Base-by-base conservation (phyloP, 2,113 vertebrate genomes). In the Sarotherodon lohbergeri region DNA sequence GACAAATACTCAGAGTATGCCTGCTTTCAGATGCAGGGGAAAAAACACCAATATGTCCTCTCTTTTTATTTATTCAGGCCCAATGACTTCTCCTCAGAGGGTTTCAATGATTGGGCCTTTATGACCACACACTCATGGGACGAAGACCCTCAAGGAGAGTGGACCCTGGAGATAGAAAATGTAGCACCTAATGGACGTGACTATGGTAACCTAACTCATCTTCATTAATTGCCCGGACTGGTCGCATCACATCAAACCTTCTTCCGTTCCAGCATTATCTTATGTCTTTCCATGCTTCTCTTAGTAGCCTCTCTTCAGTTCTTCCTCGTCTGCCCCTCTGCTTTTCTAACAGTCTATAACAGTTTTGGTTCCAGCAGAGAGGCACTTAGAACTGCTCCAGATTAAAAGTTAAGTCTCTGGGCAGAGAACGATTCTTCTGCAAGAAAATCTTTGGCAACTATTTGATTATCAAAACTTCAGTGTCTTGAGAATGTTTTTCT, bases 41-140 rank as follows among this genome's bases (percentile, higher is more conserved):
- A 36, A 27, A 48, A 61, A 16, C 22, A 39, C n/a, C 14, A 61
- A 2, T 2, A 61, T 34, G 10, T 39, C 9, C 1, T 73, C 22
- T 61, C 39, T 76, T 34, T 6, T 17, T 29, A 80, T 63, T 52
- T 80, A 2, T 57, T 63, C 94, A 99, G 98, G 93, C 97, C 98
- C 7, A 98, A 98, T 0, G 99, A 99, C 96, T 98, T 97, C 90
- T 99, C 98, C 0, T 97, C 97, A 0, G 98, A 99, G 4, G 99
- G 99, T 46, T 99, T 99, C 91, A 98, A 96, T 0, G 98, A 99
- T 92, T 99, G 99, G 99, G 98, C 98, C 36, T 99, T 99, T 89
- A 99, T 99, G 99, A 98, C 97, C 0, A 99, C 98, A 0, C 99
- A 99, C 90, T 98, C 98, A 0, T 99, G 99, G 99, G 98, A 98